Evolutionary conservation across 1,140 invertebrate species (phyloP), one percentile per base, ranked within the genome.

Genomic region (Stegodyphus dumicola): DNA sequence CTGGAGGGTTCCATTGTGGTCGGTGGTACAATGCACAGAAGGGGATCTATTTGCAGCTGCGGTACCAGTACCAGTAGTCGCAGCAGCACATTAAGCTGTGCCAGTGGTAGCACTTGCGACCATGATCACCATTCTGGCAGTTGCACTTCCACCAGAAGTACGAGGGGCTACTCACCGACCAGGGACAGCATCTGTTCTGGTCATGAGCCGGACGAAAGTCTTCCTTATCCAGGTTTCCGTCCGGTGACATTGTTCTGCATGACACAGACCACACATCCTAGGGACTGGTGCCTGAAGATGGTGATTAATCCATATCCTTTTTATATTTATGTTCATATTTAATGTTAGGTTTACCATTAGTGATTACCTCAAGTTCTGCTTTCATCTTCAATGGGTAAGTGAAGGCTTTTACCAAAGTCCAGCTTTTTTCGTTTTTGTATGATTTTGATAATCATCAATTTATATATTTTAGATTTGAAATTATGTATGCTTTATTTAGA

Each of bases 231-330:
- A 13, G 96, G 96, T 67, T 98, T 98, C 90, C 94, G 95, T 17
- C 94, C 95, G 53, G 92, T 88, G 51, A 89, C 89, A 1, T 85
- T 99, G 84, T 93, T 94, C 88, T 97, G 96, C 89, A 92, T 99
- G 86, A 94, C 95, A 52, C 98, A 99, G 90, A 94, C 93, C 64
- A 95, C 96, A 83, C 92, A 93, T 78, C 94, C 96, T 53, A 93
- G 97, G 89, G 96, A 94, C 91, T 96, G 95, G 95, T 98, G 97
- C 92, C 93, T 99, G 87, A 94, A 93, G 88, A 95, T 98, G 91
- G 98, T 99, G 91, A 98, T 96, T 70, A 99, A 98, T 95, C 96
- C 97, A 98, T 98, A 98, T 98, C 96, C 96, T 98, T 98, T 98
- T 60, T 60, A 60, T 60, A 33, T 33, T 33, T 33, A 33, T 33